Evolutionary conservation across 2,113 vertebrate species (phyloP).

Genomic region (Callopanchax toddi): DNA sequence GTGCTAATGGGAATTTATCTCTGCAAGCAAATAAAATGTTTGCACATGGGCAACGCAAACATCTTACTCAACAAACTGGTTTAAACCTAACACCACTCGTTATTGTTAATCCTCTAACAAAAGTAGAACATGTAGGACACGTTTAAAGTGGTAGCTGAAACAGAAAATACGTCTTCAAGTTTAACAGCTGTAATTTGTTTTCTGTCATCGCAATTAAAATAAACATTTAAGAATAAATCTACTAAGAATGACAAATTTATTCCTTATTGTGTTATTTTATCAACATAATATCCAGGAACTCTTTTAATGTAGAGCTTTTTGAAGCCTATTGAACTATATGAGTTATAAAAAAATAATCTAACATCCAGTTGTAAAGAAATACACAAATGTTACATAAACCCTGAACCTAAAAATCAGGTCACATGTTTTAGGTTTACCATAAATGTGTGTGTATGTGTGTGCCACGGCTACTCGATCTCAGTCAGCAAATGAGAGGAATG

Average conservation of each 20-base stretch:
- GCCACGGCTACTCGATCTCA: too few species aligned
- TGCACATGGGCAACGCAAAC: background rate
- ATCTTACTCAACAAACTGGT: background rate
- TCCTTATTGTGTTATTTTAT: background rate
- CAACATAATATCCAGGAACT: background rate
- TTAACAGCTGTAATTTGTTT: background rate
- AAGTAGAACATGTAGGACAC: background rate
- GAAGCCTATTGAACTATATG: background rate
- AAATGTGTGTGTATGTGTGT: too few species aligned
- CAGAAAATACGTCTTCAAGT: background rate
- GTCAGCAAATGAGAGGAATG: conserved; percentile 12
- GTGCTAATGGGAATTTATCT: too few species aligned
- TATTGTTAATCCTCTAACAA: conserved; percentile 2
- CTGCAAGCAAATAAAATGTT: too few species aligned
- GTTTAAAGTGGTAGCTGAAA: background rate
- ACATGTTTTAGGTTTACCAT: background rate
- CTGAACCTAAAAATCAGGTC: background rate
- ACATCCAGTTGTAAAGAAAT: background rate
- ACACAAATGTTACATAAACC: background rate
- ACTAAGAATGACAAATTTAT: background rate
- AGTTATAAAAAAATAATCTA: too few species aligned
- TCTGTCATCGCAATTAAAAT: background rate
- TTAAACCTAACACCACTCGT: conserved; percentile 2
- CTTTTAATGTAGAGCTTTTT: background rate
- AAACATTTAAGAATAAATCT: too few species aligned